Evolutionary conservation across 2,888 invertebrate species (phyloP).

Genomic region (Stenodema calcarata): DNA sequence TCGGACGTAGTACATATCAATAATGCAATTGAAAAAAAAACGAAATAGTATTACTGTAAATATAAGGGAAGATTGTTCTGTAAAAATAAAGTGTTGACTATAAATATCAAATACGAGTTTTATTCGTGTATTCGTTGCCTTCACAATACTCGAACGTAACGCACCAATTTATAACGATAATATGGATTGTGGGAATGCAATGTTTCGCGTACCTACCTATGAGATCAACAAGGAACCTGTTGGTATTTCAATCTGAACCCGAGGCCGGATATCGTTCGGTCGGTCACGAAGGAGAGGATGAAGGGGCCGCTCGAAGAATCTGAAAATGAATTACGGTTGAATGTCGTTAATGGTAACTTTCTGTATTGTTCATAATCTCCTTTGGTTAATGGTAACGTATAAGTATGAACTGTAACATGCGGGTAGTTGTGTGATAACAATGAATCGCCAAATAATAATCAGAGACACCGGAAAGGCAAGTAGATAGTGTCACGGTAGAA

Average conservation of each 20-base stretch:
- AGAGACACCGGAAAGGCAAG: too few relatives aligned
- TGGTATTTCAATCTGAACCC: slow-evolving; percentile 75
- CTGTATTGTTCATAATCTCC: too few relatives aligned
- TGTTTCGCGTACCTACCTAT: background rate
- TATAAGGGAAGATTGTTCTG: background rate
- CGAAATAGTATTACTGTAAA: background rate
- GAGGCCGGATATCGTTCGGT: slow-evolving; percentile 70
- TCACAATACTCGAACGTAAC: too few relatives aligned
- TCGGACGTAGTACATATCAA: background rate
- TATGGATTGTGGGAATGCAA: too few relatives aligned
- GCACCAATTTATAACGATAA: too few relatives aligned
- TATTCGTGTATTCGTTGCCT: too few relatives aligned
- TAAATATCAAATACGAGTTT: background rate
- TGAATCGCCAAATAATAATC: too few relatives aligned
- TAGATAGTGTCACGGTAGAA: too few relatives aligned
- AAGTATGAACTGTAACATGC: too few relatives aligned
- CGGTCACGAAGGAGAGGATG: slow-evolving; percentile 72
- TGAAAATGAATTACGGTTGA: too few relatives aligned
- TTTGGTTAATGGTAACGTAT: too few relatives aligned
- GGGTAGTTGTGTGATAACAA: too few relatives aligned
- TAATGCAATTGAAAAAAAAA: background rate
- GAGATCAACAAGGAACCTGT: slow-evolving; percentile 69
- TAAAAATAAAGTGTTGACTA: background rate
- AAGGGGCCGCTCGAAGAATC: slow-evolving; percentile 75
- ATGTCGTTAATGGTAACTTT: background rate